Percentiles rank a stretch among this genome's conserved stretches.
These are phyloP conservation scores for Oscheius sp. DNA, from an alignment of 2,888 invertebrate species.

Conservation along the genomic window DNA sequence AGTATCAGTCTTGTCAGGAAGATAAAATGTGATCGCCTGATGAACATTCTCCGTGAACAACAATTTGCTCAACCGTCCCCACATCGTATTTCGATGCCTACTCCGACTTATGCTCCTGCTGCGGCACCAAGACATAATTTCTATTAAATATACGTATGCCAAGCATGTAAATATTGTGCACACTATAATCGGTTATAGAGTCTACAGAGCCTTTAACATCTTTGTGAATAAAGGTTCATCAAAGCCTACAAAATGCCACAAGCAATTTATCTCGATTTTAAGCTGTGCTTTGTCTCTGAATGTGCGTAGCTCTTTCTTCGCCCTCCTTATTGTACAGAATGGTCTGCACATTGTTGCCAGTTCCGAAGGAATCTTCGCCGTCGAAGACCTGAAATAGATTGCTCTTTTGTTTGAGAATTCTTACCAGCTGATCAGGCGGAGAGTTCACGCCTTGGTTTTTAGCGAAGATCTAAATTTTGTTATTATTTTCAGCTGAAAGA, in stretches of 20 bases:
- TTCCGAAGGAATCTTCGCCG: slow-evolving; percentile 67
- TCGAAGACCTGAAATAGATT: no score
- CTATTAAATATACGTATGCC: neutral
- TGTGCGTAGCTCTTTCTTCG: slow-evolving; percentile 68
- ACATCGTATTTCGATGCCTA: slow-evolving; percentile 1
- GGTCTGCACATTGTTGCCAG: slow-evolving; percentile 67
- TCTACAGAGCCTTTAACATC: neutral
- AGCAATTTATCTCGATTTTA: slow-evolving; percentile 10
- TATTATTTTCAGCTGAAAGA: no score
- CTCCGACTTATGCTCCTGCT: neutral
- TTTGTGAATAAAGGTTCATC: slow-evolving; percentile 21
- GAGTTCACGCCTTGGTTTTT: slow-evolving; percentile 58
- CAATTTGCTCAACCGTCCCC: slow-evolving; percentile 24
- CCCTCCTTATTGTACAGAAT: slow-evolving; percentile 69
- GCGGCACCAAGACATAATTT: slow-evolving; percentile 6
- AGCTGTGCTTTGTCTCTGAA: slow-evolving; percentile 53
- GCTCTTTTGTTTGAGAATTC: no score
- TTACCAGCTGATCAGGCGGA: slow-evolving; percentile 66
- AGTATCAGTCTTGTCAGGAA: slow-evolving; percentile 75
- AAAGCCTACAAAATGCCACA: slow-evolving; percentile 9
- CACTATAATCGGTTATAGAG: neutral
- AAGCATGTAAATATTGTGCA: neutral
- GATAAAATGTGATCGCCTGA: slow-evolving; percentile 92
- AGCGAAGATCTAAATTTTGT: slow-evolving; percentile 51
- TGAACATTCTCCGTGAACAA: slow-evolving; percentile 72